Conservation (phyloP, 2,888 invertebrate species). For the Zygaena filipendulae region DNA sequence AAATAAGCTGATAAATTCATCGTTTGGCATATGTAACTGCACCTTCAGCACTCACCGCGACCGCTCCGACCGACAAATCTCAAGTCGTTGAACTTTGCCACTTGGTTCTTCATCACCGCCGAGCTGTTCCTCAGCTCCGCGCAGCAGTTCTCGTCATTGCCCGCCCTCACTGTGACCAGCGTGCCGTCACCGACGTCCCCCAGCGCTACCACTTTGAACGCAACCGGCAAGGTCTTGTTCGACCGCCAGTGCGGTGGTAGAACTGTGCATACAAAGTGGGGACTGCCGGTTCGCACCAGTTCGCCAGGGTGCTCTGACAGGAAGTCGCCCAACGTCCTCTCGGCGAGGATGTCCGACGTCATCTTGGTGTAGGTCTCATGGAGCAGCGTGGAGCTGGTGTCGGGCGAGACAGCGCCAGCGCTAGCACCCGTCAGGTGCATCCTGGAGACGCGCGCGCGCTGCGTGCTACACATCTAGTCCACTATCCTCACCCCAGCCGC, state of each 20-base stretch:
- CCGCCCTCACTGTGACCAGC: conserved; percentile 93
- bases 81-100: conserved; percentile 98
- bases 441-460: conserved; percentile 60
- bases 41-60: conserved; percentile 85
- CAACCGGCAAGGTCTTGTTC: conserved; percentile 97
- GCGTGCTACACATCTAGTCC: conserved; percentile 62
- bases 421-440: conserved; percentile 64
- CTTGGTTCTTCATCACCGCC: conserved; percentile 97
- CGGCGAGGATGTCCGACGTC: conserved; percentile 91
- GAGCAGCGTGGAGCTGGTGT: conserved; percentile 76
- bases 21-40: too few relatives aligned
- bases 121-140: conserved; percentile 95
- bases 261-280: conserved; percentile 95
- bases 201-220: conserved; percentile 95
- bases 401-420: conserved; percentile 73
- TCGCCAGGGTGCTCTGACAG: conserved; percentile 93
- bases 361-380: conserved; percentile 89
- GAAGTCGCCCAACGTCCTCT: conserved; percentile 87
- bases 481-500: conserved; percentile 27
- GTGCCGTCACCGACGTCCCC: conserved; percentile 97
- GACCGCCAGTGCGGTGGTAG: conserved; percentile 97
- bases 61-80: conserved; percentile 99
- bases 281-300: conserved; percentile 91
- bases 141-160: conserved; percentile 98
- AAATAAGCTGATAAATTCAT: too few relatives aligned